Conservation (phyloP, 2,797 vertebrate species). For the Anabas testudineus region DNA sequence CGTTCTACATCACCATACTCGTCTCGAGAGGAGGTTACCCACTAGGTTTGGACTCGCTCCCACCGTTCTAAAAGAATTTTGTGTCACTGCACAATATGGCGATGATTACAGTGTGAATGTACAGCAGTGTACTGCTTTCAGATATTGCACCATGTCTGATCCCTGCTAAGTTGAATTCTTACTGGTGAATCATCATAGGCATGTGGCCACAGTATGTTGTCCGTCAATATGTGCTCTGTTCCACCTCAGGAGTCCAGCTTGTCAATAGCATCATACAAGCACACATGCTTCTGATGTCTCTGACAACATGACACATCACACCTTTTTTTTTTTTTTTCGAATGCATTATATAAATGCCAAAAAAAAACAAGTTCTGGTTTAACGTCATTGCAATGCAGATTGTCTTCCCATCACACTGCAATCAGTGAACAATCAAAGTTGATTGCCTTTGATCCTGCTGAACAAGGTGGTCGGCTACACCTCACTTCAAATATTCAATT, state of each 20-base stretch:
- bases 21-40: not conserved
- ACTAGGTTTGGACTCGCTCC: not conserved
- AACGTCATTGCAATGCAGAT: constrained; percentile 7
- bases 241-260: constrained; percentile 26
- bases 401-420: constrained; percentile 9
- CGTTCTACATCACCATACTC: not conserved
- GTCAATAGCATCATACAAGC: constrained; percentile 12
- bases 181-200: not conserved
- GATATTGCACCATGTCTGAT: not conserved
- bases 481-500: not conserved
- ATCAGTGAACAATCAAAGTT: constrained; percentile 35
- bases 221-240: constrained; percentile 24
- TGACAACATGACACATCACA: not conserved
- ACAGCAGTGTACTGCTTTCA: not conserved
- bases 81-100: not conserved
- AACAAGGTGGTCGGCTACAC: not conserved
- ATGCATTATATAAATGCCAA: not conserved
- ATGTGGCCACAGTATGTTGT: constrained; percentile 15
- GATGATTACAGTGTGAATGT: not conserved
- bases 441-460: constrained; percentile 26
- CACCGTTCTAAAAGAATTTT: not conserved
- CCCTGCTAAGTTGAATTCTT: not conserved
- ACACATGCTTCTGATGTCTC: not conserved
- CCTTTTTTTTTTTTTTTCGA: not conserved
- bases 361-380: not conserved